These are phyloP conservation scores for Panonychus citri DNA, from an alignment of 1,140 invertebrate species.

Conservation along the genomic window DNA sequence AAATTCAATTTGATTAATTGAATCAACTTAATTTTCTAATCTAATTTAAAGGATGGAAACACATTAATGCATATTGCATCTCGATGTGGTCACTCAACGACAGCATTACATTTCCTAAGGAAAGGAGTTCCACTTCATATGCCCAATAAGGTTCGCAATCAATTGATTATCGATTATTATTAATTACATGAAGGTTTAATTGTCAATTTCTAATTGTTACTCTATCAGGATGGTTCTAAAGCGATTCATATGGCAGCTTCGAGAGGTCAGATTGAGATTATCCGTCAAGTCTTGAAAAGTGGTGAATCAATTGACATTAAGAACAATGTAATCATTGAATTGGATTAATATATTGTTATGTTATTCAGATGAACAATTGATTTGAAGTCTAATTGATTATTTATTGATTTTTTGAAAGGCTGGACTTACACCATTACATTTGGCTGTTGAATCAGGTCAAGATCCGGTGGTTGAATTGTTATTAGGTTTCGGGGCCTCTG, in stretches of 20 bases:
- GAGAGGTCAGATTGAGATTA: slow-evolving; percentile 87
- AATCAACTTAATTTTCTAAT: too few relatives aligned
- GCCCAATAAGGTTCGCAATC: slow-evolving; percentile 72
- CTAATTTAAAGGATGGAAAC: slow-evolving; percentile 47
- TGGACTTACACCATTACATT: slow-evolving; percentile 88
- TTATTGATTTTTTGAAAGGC: slow-evolving; percentile 34
- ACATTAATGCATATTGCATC: slow-evolving; percentile 96
- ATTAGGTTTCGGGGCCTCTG: slow-evolving; percentile 82
- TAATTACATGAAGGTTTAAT: too few relatives aligned
- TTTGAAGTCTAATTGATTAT: background rate
- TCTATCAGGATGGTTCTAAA: slow-evolving; percentile 1
- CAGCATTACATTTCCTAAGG: slow-evolving; percentile 92
- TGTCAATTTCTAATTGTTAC: too few relatives aligned
- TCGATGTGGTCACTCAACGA: slow-evolving; percentile 83
- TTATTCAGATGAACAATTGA: background rate
- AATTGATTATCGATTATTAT: background rate
- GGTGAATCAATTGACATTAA: slow-evolving; percentile 85
- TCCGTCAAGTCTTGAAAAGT: slow-evolving; percentile 78
- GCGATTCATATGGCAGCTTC: slow-evolving; percentile 70
- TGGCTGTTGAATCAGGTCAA: slow-evolving; percentile 84
- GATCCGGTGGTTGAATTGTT: slow-evolving; percentile 90
- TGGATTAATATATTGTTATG: background rate
- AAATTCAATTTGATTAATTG: background rate
- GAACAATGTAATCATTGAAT: slow-evolving; percentile 49
- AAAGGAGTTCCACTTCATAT: slow-evolving; percentile 98